Evolutionary conservation across 2,113 vertebrate species (phyloP).

Genomic region (Maccullochella peelii): DNA sequence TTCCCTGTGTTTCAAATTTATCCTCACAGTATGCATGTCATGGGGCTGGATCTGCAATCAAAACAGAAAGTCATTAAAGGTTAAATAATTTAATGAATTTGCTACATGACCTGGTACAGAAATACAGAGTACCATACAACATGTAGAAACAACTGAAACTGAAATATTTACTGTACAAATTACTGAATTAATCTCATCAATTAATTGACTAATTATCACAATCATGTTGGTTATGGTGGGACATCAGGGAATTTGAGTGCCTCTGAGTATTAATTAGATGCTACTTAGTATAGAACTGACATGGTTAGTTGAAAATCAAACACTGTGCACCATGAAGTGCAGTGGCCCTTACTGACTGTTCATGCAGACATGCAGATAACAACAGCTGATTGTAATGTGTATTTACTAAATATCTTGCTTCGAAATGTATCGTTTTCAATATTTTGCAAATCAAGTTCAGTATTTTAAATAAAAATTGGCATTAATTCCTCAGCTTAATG

Average conservation of each 20-base stretch:
- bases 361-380: conserved; percentile 5
- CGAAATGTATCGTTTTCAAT: neutral
- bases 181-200: neutral
- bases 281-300: neutral
- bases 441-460: neutral
- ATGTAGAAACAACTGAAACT: neutral
- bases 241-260: neutral
- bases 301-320: conserved; percentile 13
- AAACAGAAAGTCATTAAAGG: neutral
- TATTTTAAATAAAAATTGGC: conserved; percentile 14
- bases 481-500: neutral
- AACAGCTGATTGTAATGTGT: neutral
- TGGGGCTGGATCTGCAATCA: neutral
- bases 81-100: neutral
- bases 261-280: conserved; percentile 32
- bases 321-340: neutral
- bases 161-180: neutral
- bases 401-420: neutral
- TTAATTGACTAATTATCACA: neutral
- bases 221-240: neutral
- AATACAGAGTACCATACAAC: neutral
- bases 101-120: neutral
- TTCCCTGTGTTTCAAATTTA: neutral
- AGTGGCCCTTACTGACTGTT: neutral
- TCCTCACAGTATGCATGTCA: neutral